Evolutionary conservation across 1,140 invertebrate species (phyloP).

Genomic region (Zophobas morio): DNA sequence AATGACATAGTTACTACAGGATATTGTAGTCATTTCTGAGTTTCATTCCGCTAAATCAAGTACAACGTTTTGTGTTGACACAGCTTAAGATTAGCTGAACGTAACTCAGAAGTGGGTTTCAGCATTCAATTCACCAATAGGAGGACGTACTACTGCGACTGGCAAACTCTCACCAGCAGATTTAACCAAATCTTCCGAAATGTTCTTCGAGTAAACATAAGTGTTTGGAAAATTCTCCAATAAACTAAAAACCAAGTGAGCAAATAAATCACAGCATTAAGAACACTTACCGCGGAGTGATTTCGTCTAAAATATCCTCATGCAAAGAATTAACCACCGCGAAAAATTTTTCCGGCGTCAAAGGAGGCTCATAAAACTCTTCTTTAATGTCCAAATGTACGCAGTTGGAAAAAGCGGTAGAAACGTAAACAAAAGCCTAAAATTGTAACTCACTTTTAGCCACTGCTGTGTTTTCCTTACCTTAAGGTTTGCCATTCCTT

Average conservation of each 20-base stretch:
- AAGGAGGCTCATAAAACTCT: constrained; percentile 69
- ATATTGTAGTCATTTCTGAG: too few species aligned
- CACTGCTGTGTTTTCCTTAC: constrained; percentile 23
- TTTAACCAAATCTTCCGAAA: constrained; percentile 73
- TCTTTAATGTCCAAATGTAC: constrained; percentile 64
- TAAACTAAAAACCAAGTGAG: constrained; percentile 58
- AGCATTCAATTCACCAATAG: constrained; percentile 69
- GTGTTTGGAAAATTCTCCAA: constrained; percentile 74
- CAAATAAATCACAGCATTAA: background rate
- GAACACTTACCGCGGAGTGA: constrained; percentile 68
- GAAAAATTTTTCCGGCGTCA: constrained; percentile 68
- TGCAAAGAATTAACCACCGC: constrained; percentile 66
- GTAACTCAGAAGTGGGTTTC: too few species aligned
- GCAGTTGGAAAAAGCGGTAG: constrained; percentile 78
- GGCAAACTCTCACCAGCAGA: constrained; percentile 71
- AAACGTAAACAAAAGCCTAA: constrained; percentile 65
- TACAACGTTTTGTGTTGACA: background rate
- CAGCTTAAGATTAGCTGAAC: too few species aligned
- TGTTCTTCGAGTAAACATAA: constrained; percentile 76
- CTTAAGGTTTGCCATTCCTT: constrained; percentile 59
- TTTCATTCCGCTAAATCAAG: too few species aligned
- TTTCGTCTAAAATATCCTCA: constrained; percentile 64
- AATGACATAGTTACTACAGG: too few species aligned
- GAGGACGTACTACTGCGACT: constrained; percentile 73
- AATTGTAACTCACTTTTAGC: constrained; percentile 1